These are phyloP conservation scores for Zaprionus lineosus DNA, from an alignment of 2,888 invertebrate genomes.

Conservation along the genomic window DNA sequence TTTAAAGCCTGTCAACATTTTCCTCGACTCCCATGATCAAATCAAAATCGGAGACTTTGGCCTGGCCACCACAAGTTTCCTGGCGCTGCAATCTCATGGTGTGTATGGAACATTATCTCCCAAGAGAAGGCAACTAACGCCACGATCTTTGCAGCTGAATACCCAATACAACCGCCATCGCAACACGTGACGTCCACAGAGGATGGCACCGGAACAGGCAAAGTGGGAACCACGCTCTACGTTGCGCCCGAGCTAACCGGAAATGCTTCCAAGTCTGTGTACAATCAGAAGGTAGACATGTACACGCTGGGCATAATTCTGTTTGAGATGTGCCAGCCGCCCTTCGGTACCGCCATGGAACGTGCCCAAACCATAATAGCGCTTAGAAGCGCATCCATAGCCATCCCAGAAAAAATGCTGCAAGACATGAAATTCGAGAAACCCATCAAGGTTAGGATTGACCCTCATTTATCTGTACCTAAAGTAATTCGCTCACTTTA, in stretches of 20 bases:
- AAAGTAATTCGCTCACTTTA: too few species aligned
- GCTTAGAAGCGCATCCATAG: constrained; percentile 87
- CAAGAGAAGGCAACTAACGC: background rate
- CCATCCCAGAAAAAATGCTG: constrained; percentile 88
- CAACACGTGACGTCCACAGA: constrained; percentile 71
- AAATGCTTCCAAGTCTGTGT: constrained; percentile 87
- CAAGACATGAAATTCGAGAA: constrained; percentile 77
- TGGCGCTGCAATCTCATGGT: constrained; percentile 81
- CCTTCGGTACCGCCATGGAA: constrained; percentile 94
- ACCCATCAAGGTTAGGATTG: constrained; percentile 84
- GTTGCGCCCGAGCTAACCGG: constrained; percentile 95
- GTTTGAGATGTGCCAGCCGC: constrained; percentile 96
- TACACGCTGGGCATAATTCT: constrained; percentile 95
- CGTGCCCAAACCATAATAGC: constrained; percentile 89
- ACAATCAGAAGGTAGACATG: constrained; percentile 95
- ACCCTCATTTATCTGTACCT: background rate
- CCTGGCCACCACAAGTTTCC: constrained; percentile 92
- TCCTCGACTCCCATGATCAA: constrained; percentile 96
- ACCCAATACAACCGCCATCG: constrained; percentile 38
- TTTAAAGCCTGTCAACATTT: constrained; percentile 95
- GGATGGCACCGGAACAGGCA: constrained; percentile 86
- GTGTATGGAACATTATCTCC: background rate
- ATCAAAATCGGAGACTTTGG: constrained; percentile 99
- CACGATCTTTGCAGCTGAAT: constrained; percentile 43
- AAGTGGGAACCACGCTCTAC: constrained; percentile 97